Evolutionary conservation across 2,888 invertebrate genomes (phyloP), one percentile per base, ranked within the genome.

Genomic region (Scrobipalpa atriplicella): DNA sequence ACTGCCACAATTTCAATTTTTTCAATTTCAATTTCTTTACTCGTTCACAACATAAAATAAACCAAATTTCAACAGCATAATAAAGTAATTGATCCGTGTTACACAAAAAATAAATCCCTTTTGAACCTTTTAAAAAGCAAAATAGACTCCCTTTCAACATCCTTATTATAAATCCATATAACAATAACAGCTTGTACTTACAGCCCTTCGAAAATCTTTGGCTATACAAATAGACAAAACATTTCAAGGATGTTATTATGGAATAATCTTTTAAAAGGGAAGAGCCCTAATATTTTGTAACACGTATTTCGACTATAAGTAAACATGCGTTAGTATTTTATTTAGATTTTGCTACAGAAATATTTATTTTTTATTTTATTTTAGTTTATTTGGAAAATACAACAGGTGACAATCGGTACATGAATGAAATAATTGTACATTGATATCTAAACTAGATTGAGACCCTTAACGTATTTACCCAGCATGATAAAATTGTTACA

Each of bases 121-220:
- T 56, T 56, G 19, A 52, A 18, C 47, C 47, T n/a, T n/a, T 52
- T 19, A 52, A 19, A 52, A 21, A 52, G 19, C 18, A 52, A 52
- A 56, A 29, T 56, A 56, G 13, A 56, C 21, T 21, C 54, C 21
- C 29, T 58, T 58, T 36, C 38, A 36, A 38, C 38, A 16, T 38
- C 36, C 58, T 36, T 58, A 58, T 58, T 58, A 58, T 16, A 36
- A 58, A 56, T 56, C 54, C 13, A 11, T 56, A 21, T 29, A 21
- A 56, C 21, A 56, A 56, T 56, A 56, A 19, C 29, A 29, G 54
- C 54, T 56, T 29, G 54, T 56, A 56, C 54, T 56, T 21, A 56
- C 54, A 56, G 21, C 19, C 54, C 54, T 56, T 56, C 54, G 6
- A 21, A 29, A 56, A 56, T 21, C 19, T 52, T 52, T 21, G 2